Conservation (phyloP, 1,140 invertebrate species). For the Zaprionus ornatus region DNA sequence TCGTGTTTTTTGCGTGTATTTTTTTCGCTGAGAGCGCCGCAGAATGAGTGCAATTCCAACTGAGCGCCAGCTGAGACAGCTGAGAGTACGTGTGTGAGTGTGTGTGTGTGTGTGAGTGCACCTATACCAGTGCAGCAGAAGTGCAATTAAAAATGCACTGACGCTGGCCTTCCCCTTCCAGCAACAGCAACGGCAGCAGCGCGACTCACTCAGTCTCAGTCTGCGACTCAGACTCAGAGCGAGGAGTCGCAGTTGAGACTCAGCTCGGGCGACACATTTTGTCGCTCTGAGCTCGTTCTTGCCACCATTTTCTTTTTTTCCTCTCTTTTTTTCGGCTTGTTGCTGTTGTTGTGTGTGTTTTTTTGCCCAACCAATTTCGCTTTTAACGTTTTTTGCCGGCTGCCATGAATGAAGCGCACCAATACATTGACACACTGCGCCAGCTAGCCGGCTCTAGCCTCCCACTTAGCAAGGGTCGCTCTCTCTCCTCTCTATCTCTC, state of each 20-base stretch:
- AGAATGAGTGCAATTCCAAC: conserved; percentile 42
- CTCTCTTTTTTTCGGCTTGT: neutral
- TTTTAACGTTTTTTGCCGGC: conserved; percentile 80
- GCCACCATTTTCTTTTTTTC: conserved; percentile 74
- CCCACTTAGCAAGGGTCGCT: conserved; percentile 40
- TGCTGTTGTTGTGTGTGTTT: neutral
- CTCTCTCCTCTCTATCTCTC: conserved; percentile 25
- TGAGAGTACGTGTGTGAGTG: conserved; percentile 2
- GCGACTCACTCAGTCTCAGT: conserved; percentile 40
- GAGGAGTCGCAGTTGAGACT: conserved; percentile 18
- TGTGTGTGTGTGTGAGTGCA: conserved; percentile 35
- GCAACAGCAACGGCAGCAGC: conserved; percentile 25
- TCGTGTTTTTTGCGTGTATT: conserved; percentile 1
- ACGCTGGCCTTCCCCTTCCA: conserved; percentile 46
- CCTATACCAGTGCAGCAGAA: conserved; percentile 21
- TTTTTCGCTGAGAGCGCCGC: conserved; percentile 4
- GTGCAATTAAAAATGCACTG: conserved; percentile 77
- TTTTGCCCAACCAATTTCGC: conserved; percentile 76
- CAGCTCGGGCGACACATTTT: conserved; percentile 43
- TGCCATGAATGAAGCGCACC: conserved; percentile 76
- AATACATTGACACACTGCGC: conserved; percentile 31
- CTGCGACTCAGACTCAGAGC: conserved; percentile 25
- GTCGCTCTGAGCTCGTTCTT: conserved; percentile 45
- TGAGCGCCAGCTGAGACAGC: conserved; percentile 19
- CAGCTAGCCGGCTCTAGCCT: conserved; percentile 55